Evolutionary conservation across 2,888 invertebrate species (phyloP).

Genomic region (Asteroscopus sphinx): DNA sequence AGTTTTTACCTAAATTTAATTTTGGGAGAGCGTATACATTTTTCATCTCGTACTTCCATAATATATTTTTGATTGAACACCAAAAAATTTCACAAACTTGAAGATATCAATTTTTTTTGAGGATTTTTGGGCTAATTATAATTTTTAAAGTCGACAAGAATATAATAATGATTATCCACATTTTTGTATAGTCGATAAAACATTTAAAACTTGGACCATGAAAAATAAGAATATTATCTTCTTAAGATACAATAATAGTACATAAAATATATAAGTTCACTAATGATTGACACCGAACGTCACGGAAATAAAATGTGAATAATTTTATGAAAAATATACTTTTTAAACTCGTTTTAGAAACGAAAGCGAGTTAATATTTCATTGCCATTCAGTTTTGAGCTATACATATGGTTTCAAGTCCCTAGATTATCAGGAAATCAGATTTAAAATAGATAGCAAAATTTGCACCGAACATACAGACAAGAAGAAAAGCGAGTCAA

Average conservation of each 20-base stretch:
- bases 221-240: constrained; percentile 90
- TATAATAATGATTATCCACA: constrained; percentile 89
- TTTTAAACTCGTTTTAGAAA: too few species aligned
- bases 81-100: constrained; percentile 88
- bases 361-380: too few species aligned
- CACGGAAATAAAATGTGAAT: too few species aligned
- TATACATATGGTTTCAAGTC: too few species aligned
- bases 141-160: constrained; percentile 88
- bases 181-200: constrained; percentile 90
- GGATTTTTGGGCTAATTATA: constrained; percentile 83
- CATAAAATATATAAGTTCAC: constrained; percentile 90
- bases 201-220: constrained; percentile 90
- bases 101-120: constrained; percentile 86
- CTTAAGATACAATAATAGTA: constrained; percentile 90
- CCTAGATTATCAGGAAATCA: too few species aligned
- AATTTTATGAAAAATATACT: too few species aligned
- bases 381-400: too few species aligned
- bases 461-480: too few species aligned
- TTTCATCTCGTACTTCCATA: constrained; percentile 84
- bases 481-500: too few species aligned
- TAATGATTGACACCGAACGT: too few species aligned
- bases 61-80: constrained; percentile 88
- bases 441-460: too few species aligned
- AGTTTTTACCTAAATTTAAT: constrained; percentile 86
- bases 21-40: constrained; percentile 89